Percentiles rank a stretch among this genome's conserved stretches.
Conservation (phyloP, 2,888 invertebrate genomes). For the Zhuqinia jingwanae region DNA sequence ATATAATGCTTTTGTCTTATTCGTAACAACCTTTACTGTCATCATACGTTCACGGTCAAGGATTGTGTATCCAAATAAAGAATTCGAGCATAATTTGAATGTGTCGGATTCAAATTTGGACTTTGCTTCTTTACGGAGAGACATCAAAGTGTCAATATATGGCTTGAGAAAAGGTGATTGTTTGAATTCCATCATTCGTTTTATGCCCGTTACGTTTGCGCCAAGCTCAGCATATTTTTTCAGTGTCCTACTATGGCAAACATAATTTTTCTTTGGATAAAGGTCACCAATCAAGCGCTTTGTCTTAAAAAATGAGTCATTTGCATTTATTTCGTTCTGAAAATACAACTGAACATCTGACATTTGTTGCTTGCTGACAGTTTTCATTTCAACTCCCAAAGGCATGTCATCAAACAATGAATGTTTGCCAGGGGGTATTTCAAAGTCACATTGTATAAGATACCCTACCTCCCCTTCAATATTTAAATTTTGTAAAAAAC, state of each 20-base stretch:
- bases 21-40: not conserved
- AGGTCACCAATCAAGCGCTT: conserved; percentile 1
- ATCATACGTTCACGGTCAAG: not conserved
- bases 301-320: not conserved
- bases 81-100: not conserved
- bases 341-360: not conserved
- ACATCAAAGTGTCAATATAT: not conserved
- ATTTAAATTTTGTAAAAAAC: not conserved
- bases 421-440: not conserved
- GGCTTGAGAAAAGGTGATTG: not conserved
- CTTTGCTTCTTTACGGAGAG: not conserved
- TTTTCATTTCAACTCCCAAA: not conserved
- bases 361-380: not conserved
- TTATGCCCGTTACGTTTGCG: not conserved
- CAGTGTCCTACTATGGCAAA: not conserved
- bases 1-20: not conserved
- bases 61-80: not conserved
- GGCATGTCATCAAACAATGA: not conserved
- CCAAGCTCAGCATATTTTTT: not conserved
- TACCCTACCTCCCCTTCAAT: not conserved
- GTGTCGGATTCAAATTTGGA: not conserved
- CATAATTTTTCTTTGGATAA: not conserved
- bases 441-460: not conserved
- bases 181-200: not conserved
- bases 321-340: not conserved